Evolutionary conservation across 1,140 invertebrate species (phyloP).

Genomic region (Nebria ingens): DNA sequence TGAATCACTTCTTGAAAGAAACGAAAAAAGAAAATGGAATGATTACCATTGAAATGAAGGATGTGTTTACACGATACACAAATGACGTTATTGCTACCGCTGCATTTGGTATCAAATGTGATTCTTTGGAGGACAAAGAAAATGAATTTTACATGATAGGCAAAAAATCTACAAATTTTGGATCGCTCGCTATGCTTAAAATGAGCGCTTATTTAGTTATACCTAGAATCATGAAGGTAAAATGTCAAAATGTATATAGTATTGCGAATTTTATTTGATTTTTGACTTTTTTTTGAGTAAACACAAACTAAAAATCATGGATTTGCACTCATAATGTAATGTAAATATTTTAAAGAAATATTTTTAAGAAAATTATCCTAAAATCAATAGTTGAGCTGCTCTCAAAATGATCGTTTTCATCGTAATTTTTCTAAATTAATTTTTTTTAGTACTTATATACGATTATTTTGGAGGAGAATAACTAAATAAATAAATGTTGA

Average conservation of each 20-base stretch:
- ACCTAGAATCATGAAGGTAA: neutral
- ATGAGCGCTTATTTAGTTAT: neutral
- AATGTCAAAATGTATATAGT: neutral
- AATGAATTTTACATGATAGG: conserved; percentile 31
- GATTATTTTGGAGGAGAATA: no score
- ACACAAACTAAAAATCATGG: no score
- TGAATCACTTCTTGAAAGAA: conserved; percentile 15
- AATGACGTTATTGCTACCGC: conserved; percentile 43
- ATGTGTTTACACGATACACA: conserved; percentile 39
- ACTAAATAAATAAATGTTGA: neutral
- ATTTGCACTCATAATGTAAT: neutral
- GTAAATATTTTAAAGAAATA: neutral
- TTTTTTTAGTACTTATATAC: no score
- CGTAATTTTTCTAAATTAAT: no score
- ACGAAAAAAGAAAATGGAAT: neutral
- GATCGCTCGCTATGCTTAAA: neutral
- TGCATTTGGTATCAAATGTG: conserved; percentile 40
- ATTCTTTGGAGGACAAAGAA: no score
- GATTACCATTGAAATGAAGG: conserved; percentile 38
- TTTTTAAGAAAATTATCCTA: conserved; percentile 17
- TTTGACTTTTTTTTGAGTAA: no score
- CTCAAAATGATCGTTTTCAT: conserved; percentile 14
- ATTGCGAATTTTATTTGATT: no score
- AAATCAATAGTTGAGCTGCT: conserved; percentile 23
- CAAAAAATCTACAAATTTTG: conserved; percentile 4